Evolutionary conservation across 2,113 vertebrate species (phyloP).

Genomic region (Delphinapterus leucas): DNA sequence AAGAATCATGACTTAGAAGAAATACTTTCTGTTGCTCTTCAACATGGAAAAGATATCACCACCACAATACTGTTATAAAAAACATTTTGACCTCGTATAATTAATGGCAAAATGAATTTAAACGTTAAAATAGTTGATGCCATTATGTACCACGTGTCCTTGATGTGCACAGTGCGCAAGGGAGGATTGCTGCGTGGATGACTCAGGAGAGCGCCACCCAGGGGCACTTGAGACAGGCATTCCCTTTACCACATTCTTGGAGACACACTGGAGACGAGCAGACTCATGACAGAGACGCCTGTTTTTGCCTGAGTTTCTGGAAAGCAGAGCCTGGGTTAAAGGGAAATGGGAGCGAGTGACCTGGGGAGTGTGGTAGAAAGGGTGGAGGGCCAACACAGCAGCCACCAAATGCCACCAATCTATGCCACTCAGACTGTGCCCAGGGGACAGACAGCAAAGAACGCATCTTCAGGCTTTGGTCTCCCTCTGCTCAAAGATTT

Average conservation of each 20-base stretch:
- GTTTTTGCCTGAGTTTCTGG: not conserved
- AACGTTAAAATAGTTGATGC: not conserved
- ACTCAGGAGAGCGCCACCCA: not conserved
- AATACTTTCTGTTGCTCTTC: not conserved
- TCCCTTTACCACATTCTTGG: not conserved
- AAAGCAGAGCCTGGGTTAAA: not conserved
- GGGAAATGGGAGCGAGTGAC: not conserved
- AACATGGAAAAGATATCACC: not conserved
- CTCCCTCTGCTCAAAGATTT: not conserved
- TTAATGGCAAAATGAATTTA: not conserved
- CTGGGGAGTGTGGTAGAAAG: fast-evolving
- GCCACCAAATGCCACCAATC: not conserved
- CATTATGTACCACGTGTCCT: too few species aligned
- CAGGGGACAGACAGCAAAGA: too few species aligned
- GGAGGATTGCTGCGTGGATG: not conserved
- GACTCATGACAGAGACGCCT: not conserved
- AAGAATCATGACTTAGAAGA: not conserved
- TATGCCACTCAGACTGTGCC: too few species aligned
- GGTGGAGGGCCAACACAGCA: too few species aligned
- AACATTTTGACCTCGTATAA: not conserved
- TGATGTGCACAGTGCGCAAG: not conserved
- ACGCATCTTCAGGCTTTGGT: not conserved
- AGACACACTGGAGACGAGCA: not conserved
- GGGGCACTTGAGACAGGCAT: not conserved
- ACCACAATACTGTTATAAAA: not conserved